Conservation (phyloP, 2,797 vertebrate genomes). For the Pagetopsis macropterus region DNA sequence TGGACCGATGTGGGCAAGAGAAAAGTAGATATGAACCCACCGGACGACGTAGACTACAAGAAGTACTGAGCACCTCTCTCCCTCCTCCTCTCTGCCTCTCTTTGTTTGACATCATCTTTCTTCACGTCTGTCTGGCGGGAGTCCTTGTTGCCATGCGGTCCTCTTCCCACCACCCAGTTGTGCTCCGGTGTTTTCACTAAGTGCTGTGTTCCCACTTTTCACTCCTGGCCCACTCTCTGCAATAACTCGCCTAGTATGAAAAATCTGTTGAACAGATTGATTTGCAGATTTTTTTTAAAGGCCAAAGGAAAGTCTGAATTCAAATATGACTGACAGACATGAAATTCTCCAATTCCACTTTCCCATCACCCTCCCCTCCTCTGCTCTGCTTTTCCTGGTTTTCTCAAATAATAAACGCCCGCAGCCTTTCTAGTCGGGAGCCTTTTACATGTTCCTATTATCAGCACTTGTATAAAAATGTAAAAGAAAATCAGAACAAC, state of each 20-base stretch:
- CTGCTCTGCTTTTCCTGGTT: constrained; percentile 4
- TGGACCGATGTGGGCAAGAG: constrained; percentile 95
- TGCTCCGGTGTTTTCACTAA: constrained; percentile 30
- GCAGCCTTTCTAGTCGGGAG: constrained; percentile 46
- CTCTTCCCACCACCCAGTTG: background rate
- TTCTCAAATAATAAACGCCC: constrained; percentile 16
- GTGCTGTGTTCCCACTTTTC: constrained; percentile 31
- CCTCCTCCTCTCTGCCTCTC: too few species aligned
- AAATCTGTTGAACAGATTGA: constrained; percentile 50
- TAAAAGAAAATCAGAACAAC: constrained; percentile 37
- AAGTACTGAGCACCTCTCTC: constrained; percentile 85
- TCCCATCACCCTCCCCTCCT: background rate
- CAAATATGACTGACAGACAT: constrained; percentile 26
- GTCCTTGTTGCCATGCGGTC: background rate
- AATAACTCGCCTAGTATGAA: constrained; percentile 26
- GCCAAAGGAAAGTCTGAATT: constrained; percentile 31
- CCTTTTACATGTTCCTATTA: constrained; percentile 36
- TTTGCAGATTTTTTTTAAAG: constrained; percentile 36
- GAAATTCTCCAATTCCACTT: constrained; percentile 24
- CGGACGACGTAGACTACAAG: constrained; percentile 94
- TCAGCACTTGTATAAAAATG: constrained; percentile 62
- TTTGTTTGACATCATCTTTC: constrained; percentile 15
- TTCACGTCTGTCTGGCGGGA: constrained; percentile 23
- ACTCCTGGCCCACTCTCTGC: constrained; percentile 35
- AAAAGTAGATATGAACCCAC: constrained; percentile 94